A percentile compares a stretch with the other conserved stretches of the same genome.
These are phyloP conservation scores for Buteo buteo DNA, from an alignment of 2,113 vertebrate species.

Conservation along the genomic window DNA sequence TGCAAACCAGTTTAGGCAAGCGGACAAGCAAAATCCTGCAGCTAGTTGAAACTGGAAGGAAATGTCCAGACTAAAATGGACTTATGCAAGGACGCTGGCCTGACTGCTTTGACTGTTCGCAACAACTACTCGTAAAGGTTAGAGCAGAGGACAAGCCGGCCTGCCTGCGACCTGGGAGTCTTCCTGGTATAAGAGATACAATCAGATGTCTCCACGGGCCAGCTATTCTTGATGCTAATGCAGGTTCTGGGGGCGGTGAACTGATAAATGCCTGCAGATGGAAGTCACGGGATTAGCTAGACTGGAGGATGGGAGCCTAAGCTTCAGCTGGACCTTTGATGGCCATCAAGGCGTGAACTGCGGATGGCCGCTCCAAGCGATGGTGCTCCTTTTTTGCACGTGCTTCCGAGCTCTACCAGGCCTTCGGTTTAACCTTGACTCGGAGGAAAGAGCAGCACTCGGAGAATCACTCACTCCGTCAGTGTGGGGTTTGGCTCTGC, in stretches of 20 bases:
- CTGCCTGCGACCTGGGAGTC: not conserved
- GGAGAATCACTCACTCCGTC: not conserved
- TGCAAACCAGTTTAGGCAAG: not conserved
- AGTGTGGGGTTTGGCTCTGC: not conserved
- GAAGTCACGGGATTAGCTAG: not conserved
- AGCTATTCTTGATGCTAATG: not conserved
- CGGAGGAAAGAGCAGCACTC: not conserved
- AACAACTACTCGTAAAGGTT: not conserved
- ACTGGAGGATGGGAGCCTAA: not conserved
- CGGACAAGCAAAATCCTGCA: not conserved
- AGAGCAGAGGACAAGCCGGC: not conserved
- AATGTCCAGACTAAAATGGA: not conserved
- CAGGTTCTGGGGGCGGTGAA: not conserved
- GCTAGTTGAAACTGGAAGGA: not conserved
- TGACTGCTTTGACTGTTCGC: not conserved
- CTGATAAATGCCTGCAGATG: not conserved
- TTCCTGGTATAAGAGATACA: not conserved
- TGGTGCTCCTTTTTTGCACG: not conserved
- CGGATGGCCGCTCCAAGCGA: accelerated
- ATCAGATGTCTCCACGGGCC: not conserved
- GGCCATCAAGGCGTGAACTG: not conserved
- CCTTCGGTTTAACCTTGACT: not conserved
- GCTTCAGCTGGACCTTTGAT: not conserved
- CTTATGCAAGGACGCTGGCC: not conserved
- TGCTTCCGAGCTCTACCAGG: not conserved